phyloP scores from a whole-genome alignment of 2,888 invertebrate genomes.

The Cephus pygmeus region DNA sequence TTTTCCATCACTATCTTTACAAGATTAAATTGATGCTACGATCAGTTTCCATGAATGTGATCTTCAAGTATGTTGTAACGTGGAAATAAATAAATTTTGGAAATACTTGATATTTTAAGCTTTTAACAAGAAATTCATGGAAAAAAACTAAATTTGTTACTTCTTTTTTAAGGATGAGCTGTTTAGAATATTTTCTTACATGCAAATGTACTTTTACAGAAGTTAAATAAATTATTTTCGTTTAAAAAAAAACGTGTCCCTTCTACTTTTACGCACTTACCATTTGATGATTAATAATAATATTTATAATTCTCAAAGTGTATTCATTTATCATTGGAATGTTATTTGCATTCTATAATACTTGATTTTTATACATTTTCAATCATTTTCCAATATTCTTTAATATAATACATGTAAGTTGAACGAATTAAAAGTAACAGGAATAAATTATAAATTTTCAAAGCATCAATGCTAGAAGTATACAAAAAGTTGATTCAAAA shows the following conservation, averaged over 20 bases:
- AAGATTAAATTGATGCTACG: no score
- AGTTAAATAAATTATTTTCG: slow-evolving; percentile 42
- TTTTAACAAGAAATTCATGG: no score
- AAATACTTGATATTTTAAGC: no score
- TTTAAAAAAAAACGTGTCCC: slow-evolving; percentile 37
- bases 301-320: slow-evolving; percentile 16
- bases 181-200: slow-evolving; percentile 15
- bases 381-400: slow-evolving; percentile 15
- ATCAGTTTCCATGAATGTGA: no score
- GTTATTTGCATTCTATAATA: slow-evolving; percentile 12
- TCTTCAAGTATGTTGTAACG: no score
- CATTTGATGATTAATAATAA: slow-evolving; percentile 25
- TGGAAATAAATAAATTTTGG: no score
- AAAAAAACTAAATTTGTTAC: no score
- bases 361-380: slow-evolving; percentile 10
- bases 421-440: no score
- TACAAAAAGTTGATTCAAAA: no score
- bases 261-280: slow-evolving; percentile 41
- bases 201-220: slow-evolving; percentile 13
- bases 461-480: no score
- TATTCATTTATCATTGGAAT: slow-evolving; percentile 20
- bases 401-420: not conserved
- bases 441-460: no score
- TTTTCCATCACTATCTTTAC: no score
- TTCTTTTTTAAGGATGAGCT: slow-evolving; percentile 1